These are phyloP conservation scores for Malacosoma neustria DNA, from an alignment of 2,888 invertebrate genomes.

Conservation along the genomic window DNA sequence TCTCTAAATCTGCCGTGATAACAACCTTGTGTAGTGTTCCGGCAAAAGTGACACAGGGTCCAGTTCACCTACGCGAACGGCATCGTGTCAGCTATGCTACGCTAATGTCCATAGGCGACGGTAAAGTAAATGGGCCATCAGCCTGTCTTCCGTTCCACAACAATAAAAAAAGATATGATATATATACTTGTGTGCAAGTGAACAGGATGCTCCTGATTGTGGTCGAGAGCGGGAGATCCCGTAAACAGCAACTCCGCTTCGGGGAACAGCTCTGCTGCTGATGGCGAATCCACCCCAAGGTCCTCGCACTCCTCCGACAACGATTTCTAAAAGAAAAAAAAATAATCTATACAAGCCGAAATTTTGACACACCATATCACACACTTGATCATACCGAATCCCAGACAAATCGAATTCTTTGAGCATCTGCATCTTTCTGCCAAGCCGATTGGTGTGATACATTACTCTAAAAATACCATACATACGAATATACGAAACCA, in stretches of 20 bases:
- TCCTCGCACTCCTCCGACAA: constrained; percentile 87
- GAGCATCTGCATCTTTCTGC: neutral
- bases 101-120: no score
- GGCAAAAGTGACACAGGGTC: no score
- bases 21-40: no score
- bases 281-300: constrained; percentile 85
- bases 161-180: no score
- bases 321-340: constrained; percentile 75
- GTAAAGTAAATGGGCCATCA: no score
- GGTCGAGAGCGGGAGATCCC: constrained; percentile 82
- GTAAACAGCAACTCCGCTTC: constrained; percentile 84
- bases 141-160: no score
- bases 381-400: neutral
- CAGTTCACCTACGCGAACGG: no score
- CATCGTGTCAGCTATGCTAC: no score
- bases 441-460: no score
- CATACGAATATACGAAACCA: no score
- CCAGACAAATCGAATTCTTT: neutral
- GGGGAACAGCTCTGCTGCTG: constrained; percentile 86
- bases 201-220: constrained; percentile 43
- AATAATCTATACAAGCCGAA: neutral
- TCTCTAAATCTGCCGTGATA: no score
- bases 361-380: neutral
- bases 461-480: no score
- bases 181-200: constrained; percentile 52